Percentiles rank a stretch among this genome's conserved stretches.
Conservation (phyloP, 2,888 invertebrate species). For the Orthosia gracilis region DNA sequence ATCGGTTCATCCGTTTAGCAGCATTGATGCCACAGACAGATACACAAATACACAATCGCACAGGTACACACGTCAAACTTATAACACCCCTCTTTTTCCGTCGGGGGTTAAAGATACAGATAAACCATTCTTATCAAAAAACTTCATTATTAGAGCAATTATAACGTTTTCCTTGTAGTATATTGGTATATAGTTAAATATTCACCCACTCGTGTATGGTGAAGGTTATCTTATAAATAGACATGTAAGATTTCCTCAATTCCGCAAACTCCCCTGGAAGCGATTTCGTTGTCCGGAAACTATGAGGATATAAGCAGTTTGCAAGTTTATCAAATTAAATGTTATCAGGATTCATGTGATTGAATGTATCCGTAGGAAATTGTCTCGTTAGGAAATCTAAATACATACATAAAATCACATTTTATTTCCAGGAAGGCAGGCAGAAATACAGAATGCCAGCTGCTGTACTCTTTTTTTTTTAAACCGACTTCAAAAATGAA, state of each 20-base stretch:
- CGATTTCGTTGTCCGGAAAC: constrained; percentile 61
- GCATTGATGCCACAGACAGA: too few species aligned
- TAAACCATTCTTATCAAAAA: too few species aligned
- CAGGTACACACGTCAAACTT: too few species aligned
- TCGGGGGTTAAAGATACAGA: too few species aligned
- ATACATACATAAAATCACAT: not conserved
- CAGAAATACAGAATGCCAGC: too few species aligned
- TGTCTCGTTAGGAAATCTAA: not conserved
- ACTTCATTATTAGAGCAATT: too few species aligned
- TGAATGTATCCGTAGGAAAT: constrained; percentile 11
- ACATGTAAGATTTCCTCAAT: constrained; percentile 57
- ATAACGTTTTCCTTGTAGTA: not conserved
- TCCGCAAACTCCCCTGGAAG: constrained; percentile 50
- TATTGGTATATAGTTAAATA: constrained; percentile 19
- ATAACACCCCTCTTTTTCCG: too few species aligned
- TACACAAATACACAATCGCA: too few species aligned
- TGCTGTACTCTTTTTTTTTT: too few species aligned
- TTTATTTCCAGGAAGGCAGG: too few species aligned
- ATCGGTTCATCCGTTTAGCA: too few species aligned
- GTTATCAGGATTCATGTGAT: constrained; percentile 34
- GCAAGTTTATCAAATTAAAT: constrained; percentile 57
- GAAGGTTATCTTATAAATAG: constrained; percentile 35
- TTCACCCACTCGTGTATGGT: not conserved
- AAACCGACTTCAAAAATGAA: too few species aligned
- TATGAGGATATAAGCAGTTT: constrained; percentile 69